Base-by-base conservation (phyloP, 1,140 invertebrate genomes). In the Trichogramma pretiosum region DNA sequence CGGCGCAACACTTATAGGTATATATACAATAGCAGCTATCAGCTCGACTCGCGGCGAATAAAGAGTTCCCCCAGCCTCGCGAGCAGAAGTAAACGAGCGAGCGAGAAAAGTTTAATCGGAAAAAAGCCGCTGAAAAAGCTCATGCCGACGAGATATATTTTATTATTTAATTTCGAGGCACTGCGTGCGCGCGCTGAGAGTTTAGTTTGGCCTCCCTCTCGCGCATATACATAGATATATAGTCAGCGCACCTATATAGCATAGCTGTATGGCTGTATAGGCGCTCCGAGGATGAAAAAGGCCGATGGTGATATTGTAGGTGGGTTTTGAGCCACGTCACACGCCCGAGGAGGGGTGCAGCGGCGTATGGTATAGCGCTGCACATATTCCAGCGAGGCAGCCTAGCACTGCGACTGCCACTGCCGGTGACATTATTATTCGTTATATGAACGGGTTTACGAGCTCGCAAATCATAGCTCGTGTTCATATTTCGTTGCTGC, bases 401-500 rank as follows among this genome's bases (percentile, higher is more conserved):
- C 39, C 5, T 37, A 39, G 36, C 23, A n/a, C n/a, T n/a, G n/a
- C n/a, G 56, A 52, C 45, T 35, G 46, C 37, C 54, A 47, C 50
- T 47, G 47, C 50, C 56, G 61, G 65, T 70, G 69, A 72, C 67
- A 72, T 72, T 72, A 70, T 70, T 72, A 72, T 72, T 72, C 69
- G 68, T 70, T 70, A 70, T n/a, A n/a, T 70, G 66, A 70, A 70
- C 65, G 67, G 64, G 66, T 72, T 72, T 72, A 72, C 69, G 69
- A 70, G 67, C 65, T 64, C 67, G 66, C 69, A 72, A 72, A 72
- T 72, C 69, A 72, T 68, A 62, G 53, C 63, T n/a, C 61, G 59
- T 70, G 67, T 70, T 72, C 68, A 72, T 70, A 72, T 72, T 72
- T 72, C 63, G 65, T 58, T 19, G 59, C 60, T 59, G 54, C 57